phyloP scores from a whole-genome alignment of 2,113 vertebrate genomes.

The Hyperopisus bebe region DNA sequence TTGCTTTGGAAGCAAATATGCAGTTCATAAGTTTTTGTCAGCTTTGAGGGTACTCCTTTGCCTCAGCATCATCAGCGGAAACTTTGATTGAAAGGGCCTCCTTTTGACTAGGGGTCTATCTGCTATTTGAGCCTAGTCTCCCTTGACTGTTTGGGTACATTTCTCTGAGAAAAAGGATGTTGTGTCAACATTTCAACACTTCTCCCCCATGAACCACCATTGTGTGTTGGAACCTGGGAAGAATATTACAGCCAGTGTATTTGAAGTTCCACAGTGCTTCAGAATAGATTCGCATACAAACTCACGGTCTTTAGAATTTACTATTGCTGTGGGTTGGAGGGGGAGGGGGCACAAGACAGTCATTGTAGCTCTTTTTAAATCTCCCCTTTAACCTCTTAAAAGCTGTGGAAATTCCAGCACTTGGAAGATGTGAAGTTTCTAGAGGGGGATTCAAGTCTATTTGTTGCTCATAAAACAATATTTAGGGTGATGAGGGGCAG shows the following conservation, averaged over 20 bases:
- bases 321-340: conserved; percentile 6
- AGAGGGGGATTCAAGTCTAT: conserved; percentile 71
- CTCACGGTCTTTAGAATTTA: conserved; percentile 32
- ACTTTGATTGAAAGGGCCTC: conserved; percentile 9
- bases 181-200: conserved; percentile 22
- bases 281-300: conserved; percentile 27
- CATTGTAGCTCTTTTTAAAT: conserved; percentile 36
- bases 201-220: conserved; percentile 25
- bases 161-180: conserved; percentile 23
- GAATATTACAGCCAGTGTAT: conserved; percentile 31
- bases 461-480: conserved; percentile 82
- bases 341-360: conserved; percentile 34
- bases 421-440: conserved; percentile 67
- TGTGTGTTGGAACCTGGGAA: conserved; percentile 32
- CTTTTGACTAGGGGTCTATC: conserved; percentile 4
- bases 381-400: conserved; percentile 54
- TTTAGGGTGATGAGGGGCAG: conserved; percentile 72
- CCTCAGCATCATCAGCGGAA: conserved; percentile 6
- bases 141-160: conserved; percentile 21
- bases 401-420: conserved; percentile 43
- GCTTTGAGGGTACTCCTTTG: not conserved
- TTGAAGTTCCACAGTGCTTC: conserved; percentile 32
- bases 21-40: not conserved
- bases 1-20: not conserved
- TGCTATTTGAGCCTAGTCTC: conserved; percentile 18